phyloP scores from a whole-genome alignment of 2,797 vertebrate species.

The Nannoperca australis region DNA sequence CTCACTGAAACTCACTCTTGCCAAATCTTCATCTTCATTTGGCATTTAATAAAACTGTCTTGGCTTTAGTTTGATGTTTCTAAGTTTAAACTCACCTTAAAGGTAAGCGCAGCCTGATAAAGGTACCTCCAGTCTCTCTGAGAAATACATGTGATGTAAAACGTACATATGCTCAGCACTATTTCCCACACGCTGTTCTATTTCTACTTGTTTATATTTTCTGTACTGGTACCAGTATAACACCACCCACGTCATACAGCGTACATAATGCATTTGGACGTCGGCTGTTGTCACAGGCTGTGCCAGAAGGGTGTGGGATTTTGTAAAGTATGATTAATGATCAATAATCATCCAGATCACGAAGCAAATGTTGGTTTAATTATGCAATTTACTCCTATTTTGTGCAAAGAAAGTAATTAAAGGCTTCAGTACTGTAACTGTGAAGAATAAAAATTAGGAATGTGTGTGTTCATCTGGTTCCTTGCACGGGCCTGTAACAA shows the following conservation, averaged over 20 bases:
- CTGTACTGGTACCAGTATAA: slow-evolving; percentile 13
- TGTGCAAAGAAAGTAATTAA: background rate
- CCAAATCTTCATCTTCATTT: slow-evolving; percentile 16
- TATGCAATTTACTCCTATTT: background rate
- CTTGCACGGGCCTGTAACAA: background rate
- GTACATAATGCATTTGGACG: slow-evolving; percentile 44
- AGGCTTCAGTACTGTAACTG: background rate
- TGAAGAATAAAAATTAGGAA: slow-evolving; percentile 8
- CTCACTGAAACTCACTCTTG: slow-evolving; percentile 4
- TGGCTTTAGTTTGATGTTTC: slow-evolving; percentile 1
- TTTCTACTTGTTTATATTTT: slow-evolving; percentile 32
- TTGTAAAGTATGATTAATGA: background rate
- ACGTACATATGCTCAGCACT: slow-evolving; percentile 4
- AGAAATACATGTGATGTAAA: slow-evolving; percentile 9
- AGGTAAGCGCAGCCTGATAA: background rate
- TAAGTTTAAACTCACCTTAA: slow-evolving; percentile 31
- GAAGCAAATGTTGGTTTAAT: slow-evolving; percentile 17
- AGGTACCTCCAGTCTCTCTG: slow-evolving; percentile 17
- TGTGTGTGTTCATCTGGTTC: slow-evolving; percentile 3
- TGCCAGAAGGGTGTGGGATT: slow-evolving; percentile 41
- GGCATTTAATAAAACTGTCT: slow-evolving; percentile 51
- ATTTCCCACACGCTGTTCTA: slow-evolving; percentile 39
- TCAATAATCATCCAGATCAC: slow-evolving; percentile 19
- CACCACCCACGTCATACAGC: slow-evolving; percentile 28
- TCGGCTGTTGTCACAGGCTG: slow-evolving; percentile 25